Evolutionary conservation across 2,797 vertebrate species (phyloP), one percentile per base, ranked within the genome.

Genomic region (Hypotaenidia okinawae): DNA sequence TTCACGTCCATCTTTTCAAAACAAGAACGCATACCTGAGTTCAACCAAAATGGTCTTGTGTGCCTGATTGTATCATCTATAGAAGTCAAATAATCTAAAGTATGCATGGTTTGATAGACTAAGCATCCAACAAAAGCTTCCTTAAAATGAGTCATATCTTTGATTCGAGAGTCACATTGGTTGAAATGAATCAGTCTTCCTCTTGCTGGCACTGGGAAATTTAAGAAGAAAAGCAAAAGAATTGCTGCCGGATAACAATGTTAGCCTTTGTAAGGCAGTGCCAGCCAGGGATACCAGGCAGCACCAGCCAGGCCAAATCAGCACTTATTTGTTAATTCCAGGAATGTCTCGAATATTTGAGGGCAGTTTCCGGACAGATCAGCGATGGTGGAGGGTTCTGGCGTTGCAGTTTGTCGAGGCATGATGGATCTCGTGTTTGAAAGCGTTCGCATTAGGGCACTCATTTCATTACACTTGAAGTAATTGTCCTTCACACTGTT

Each of bases 301-400:
- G 94, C 91, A 79, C 88, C 91, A 87, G 76, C 84, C 96, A 74
- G 94, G 96, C 95, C 93, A 97, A 96, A 96, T 97, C 93, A 96
- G 94, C 89, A 91, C 55, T 91, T 91, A 94, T 59, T 97, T 97
- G 94, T 97, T 96, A 96, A 97, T 97, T 97, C 97, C 96, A 94
- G 95, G 95, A 95, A 97, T 97, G 88, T 94, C 96, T 97, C 67
- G 94, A 89, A 97, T 97, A 95, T 96, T 97, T 96, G 91, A 97
- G 87, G 89, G 95, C 84, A 87, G 68, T 97, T 96, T 97, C 93
- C 30, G 13, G 90, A 86, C 88, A 95, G 64, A 94, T 87, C 45
- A 74, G 78, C 52, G 64, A 92, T 94, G 92, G 96, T 28, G 57
- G 88, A 93, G 81, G 39, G 79, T 87, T 90, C 90, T 89, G 90